These are phyloP conservation scores for Pogona vitticeps DNA, from an alignment of 2,113 vertebrate species.

Conservation along the genomic window DNA sequence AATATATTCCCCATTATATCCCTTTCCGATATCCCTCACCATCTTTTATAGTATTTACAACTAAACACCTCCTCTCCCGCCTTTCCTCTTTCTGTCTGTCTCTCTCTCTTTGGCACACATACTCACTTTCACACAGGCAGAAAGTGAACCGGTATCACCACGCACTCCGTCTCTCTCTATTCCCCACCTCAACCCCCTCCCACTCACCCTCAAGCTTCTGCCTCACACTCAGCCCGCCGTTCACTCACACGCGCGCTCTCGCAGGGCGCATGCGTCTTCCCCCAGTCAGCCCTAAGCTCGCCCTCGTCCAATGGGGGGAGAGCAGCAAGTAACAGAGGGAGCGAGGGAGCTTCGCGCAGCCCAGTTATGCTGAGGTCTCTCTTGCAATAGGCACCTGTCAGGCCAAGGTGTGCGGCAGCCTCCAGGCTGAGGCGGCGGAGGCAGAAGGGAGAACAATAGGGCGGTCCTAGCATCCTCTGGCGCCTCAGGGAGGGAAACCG, in stretches of 20 bases:
- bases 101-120: neutral
- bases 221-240: neutral
- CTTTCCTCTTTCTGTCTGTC: neutral
- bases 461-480: neutral
- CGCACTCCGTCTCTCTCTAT: neutral
- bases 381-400: constrained; percentile 57
- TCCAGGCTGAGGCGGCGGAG: neutral
- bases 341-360: constrained; percentile 66
- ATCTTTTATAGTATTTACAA: neutral
- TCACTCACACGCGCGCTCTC: neutral
- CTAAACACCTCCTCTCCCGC: neutral
- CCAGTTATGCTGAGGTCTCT: constrained; percentile 55
- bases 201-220: accelerated
- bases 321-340: constrained; percentile 64
- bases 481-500: no score
- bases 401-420: constrained; percentile 55
- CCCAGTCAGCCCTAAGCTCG: constrained; percentile 37
- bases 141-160: neutral
- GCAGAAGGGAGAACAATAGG: constrained; percentile 22
- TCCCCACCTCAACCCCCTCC: no score
- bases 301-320: constrained; percentile 70
- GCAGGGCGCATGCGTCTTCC: constrained; percentile 64
- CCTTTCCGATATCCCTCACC: neutral
- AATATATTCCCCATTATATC: neutral
- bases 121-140: neutral